Evolutionary conservation across 1,140 invertebrate species (phyloP).

Genomic region (Andricus grossulariae): DNA sequence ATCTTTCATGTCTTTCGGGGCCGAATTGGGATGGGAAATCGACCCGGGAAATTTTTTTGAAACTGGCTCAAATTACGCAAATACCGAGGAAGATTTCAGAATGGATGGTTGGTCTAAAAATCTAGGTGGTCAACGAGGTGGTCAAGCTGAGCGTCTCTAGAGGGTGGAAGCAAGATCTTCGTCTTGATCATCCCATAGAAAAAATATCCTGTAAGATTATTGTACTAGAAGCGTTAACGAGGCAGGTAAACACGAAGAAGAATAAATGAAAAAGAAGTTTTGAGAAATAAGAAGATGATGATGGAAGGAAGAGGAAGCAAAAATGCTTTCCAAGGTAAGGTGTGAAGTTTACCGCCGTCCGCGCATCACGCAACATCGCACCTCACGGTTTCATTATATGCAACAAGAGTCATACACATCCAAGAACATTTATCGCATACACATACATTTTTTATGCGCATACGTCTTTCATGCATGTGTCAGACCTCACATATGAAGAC

Average conservation of each 20-base stretch:
- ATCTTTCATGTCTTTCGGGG: conserved; percentile 58
- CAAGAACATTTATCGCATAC: background rate
- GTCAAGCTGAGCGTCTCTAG: too few relatives aligned
- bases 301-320: conserved; percentile 28
- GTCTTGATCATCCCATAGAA: background rate
- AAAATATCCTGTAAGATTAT: background rate
- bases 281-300: background rate
- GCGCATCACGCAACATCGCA: conserved; percentile 51
- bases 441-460: background rate
- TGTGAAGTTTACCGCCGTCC: conserved; percentile 59
- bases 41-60: too few relatives aligned
- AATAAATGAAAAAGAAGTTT: background rate
- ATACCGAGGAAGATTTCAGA: too few relatives aligned
- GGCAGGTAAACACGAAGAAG: conserved; percentile 61
- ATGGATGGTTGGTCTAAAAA: too few relatives aligned
- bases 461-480: conserved; percentile 37
- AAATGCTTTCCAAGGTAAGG: conserved; percentile 60
- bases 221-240: conserved; percentile 63
- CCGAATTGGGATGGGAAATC: too few relatives aligned
- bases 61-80: too few relatives aligned
- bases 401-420: background rate
- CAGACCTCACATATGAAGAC: conserved; percentile 40
- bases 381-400: conserved; percentile 22
- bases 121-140: too few relatives aligned
- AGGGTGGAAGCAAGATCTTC: background rate